Evolutionary conservation across 2,888 invertebrate species (phyloP).

Genomic region (Scaptomyza flava): DNA sequence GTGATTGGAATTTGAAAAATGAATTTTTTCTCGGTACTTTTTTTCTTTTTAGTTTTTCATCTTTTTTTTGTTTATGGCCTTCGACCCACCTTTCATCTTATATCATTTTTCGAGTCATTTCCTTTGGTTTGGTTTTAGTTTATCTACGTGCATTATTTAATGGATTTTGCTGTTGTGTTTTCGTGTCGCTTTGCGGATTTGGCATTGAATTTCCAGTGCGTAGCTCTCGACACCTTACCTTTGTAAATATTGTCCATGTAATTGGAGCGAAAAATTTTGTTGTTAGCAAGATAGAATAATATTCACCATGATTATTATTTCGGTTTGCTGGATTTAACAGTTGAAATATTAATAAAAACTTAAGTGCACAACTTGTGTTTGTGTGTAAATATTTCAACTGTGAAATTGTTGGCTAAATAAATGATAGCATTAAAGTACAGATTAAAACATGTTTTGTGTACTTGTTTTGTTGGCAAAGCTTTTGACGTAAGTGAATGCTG

Average conservation of each 20-base stretch:
- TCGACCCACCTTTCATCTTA: neutral
- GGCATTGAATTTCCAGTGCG: constrained; percentile 66
- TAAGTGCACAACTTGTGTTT: neutral
- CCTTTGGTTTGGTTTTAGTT: constrained; percentile 52
- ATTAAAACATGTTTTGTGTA: neutral
- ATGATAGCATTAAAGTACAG: neutral
- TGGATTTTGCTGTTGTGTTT: constrained; percentile 56
- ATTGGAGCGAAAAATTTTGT: constrained; percentile 62
- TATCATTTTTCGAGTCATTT: constrained; percentile 54
- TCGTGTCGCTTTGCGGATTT: constrained; percentile 45
- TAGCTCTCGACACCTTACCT: constrained; percentile 42
- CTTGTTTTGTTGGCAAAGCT: no score
- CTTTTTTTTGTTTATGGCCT: constrained; percentile 20
- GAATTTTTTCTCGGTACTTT: constrained; percentile 59
- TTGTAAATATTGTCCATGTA: constrained; percentile 69
- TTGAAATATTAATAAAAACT: constrained; percentile 16
- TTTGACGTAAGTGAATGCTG: no score
- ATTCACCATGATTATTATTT: constrained; percentile 20
- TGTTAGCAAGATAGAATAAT: constrained; percentile 31
- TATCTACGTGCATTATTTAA: constrained; percentile 78
- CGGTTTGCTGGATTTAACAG: constrained; percentile 20
- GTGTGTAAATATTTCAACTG: neutral
- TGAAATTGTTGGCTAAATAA: constrained; percentile 14
- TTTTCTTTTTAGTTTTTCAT: constrained; percentile 28
- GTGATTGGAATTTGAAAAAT: constrained; percentile 78